These are phyloP conservation scores for Rattus norvegicus DNA, from an alignment of 2,113 vertebrate species.

Conservation along the genomic window DNA sequence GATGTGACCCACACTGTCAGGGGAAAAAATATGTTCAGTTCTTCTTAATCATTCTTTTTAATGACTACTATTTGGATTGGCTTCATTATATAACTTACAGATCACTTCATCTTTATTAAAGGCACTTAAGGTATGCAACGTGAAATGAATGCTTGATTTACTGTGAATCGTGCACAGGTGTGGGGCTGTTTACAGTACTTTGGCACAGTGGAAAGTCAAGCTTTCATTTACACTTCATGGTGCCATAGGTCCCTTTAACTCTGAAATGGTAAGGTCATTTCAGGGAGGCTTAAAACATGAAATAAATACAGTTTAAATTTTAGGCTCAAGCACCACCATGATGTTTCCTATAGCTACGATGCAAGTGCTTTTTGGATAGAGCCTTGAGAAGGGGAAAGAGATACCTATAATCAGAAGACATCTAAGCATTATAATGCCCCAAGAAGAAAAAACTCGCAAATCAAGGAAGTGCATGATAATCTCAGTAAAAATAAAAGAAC, in stretches of 20 bases:
- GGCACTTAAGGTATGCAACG: constrained; percentile 64
- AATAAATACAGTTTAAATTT: constrained; percentile 23
- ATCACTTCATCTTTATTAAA: constrained; percentile 76
- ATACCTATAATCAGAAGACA: background rate
- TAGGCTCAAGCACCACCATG: background rate
- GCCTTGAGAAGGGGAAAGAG: background rate
- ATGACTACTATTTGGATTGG: constrained; percentile 58
- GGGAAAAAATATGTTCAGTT: constrained; percentile 39
- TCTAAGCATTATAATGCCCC: background rate
- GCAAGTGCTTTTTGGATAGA: background rate
- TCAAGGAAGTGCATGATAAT: background rate
- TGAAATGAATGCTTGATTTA: constrained; percentile 56
- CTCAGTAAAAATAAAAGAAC: background rate
- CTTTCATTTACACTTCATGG: constrained; percentile 57
- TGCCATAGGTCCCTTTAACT: constrained; percentile 24
- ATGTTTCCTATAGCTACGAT: background rate
- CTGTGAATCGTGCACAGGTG: constrained; percentile 61
- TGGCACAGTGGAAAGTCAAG: constrained; percentile 29
- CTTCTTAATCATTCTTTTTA: constrained; percentile 52
- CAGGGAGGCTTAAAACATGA: constrained; percentile 5
- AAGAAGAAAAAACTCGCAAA: background rate
- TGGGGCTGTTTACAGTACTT: constrained; percentile 49
- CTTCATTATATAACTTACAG: constrained; percentile 70
- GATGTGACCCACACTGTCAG: background rate
- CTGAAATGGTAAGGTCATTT: constrained; percentile 39